These are phyloP conservation scores for Ganaspis brasiliensis DNA, from an alignment of 2,888 invertebrate species.

Conservation along the genomic window DNA sequence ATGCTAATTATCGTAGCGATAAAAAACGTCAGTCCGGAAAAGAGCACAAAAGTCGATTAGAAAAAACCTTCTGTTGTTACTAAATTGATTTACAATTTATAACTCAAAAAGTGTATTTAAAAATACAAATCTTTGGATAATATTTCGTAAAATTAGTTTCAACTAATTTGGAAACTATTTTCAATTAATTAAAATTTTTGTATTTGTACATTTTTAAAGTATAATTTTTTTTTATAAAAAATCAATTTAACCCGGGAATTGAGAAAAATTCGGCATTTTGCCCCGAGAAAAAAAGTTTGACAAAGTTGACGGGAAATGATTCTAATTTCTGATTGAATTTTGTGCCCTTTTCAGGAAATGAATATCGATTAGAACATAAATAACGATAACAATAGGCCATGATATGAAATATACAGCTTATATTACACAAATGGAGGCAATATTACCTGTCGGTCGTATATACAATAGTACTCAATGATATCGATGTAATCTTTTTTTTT, in stretches of 20 bases:
- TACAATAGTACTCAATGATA: conserved; percentile 56
- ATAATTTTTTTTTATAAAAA: too few species aligned
- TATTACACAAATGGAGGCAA: conserved; percentile 72
- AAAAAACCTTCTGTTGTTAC: neutral
- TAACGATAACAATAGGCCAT: conserved; percentile 77
- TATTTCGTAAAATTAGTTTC: too few species aligned
- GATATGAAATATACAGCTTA: conserved; percentile 78
- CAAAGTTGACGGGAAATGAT: neutral
- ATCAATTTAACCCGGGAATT: too few species aligned
- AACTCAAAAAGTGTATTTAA: too few species aligned
- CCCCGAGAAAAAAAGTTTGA: neutral
- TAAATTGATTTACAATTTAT: neutral
- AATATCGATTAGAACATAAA: conserved; percentile 73
- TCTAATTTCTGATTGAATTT: conserved; percentile 13
- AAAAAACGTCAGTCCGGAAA: conserved; percentile 66
- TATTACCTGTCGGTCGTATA: conserved; percentile 62
- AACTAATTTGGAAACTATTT: too few species aligned
- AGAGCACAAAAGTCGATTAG: conserved; percentile 57
- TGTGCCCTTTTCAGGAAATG: conserved; percentile 45
- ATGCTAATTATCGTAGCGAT: conserved; percentile 72
- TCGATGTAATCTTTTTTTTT: conserved; percentile 44
- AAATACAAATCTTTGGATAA: too few species aligned
- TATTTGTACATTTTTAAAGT: too few species aligned
- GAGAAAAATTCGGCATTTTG: too few species aligned
- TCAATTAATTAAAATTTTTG: too few species aligned